Conservation (phyloP, 2,113 vertebrate species). For the Amphiprion ocellaris region DNA sequence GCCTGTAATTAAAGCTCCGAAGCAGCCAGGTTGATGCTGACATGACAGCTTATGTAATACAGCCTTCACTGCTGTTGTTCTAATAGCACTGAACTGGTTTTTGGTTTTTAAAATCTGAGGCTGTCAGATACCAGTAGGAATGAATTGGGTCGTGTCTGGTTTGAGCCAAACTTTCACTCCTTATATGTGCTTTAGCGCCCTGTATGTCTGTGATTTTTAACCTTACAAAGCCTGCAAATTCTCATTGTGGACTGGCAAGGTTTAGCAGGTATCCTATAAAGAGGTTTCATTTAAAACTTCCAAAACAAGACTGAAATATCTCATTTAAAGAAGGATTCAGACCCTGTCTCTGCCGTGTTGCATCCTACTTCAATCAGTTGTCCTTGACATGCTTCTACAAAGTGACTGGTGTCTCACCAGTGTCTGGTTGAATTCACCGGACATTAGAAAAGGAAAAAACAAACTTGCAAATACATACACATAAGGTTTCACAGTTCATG, state of each 20-base stretch:
- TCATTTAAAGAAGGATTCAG: too few relatives aligned
- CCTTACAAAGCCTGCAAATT: slow-evolving; percentile 17
- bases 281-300: slow-evolving; percentile 32
- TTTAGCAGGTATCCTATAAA: slow-evolving; percentile 14
- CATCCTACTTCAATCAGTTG: too few relatives aligned
- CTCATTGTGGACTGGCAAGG: slow-evolving; percentile 42
- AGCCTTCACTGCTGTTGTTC: slow-evolving; percentile 2
- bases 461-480: too few relatives aligned
- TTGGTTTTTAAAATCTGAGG: background rate
- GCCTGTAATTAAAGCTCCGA: background rate
- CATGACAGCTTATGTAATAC: background rate
- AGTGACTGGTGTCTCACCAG: too few relatives aligned
- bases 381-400: too few relatives aligned
- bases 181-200: slow-evolving; percentile 1
- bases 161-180: background rate
- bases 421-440: too few relatives aligned
- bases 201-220: slow-evolving; percentile 10
- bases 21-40: background rate
- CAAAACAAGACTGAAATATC: too few relatives aligned
- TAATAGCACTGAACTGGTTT: background rate
- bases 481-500: too few relatives aligned
- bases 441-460: too few relatives aligned
- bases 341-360: too few relatives aligned
- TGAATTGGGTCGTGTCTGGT: background rate
- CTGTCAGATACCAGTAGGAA: background rate